phyloP scores from a whole-genome alignment of 2,888 invertebrate genomes.

The Cheiracanthium punctorium region DNA sequence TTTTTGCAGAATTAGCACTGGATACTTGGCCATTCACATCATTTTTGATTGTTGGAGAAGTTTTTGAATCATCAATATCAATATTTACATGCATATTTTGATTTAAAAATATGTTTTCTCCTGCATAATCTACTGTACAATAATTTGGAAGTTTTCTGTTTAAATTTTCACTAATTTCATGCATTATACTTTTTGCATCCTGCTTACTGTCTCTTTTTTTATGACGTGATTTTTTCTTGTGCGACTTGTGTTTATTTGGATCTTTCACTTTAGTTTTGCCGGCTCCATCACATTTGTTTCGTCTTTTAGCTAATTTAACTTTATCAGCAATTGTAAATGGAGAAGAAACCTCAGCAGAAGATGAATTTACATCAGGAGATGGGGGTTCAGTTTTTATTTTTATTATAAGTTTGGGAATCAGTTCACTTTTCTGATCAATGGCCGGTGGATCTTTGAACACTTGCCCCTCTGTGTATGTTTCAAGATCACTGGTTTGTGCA shows the following conservation, averaged over 20 bases:
- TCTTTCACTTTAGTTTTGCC: background rate
- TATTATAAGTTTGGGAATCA: slow-evolving; percentile 6
- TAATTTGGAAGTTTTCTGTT: background rate
- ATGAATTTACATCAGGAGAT: background rate
- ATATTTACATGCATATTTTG: background rate
- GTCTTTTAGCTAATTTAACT: background rate
- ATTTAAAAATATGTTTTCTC: background rate
- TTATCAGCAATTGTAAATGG: slow-evolving; percentile 12
- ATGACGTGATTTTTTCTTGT: background rate
- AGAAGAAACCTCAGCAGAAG: background rate
- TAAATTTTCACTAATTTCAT: background rate
- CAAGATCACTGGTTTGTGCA: too few relatives aligned
- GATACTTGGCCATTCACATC: background rate
- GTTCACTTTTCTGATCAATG: background rate
- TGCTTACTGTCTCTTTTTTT: background rate
- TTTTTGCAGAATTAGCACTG: background rate
- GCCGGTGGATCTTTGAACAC: background rate
- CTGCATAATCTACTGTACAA: background rate
- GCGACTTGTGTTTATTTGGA: background rate
- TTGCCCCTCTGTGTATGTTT: background rate
- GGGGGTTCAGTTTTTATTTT: background rate
- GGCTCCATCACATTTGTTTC: background rate
- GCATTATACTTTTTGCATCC: background rate
- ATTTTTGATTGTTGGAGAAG: background rate
- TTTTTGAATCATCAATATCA: background rate